phyloP scores from a whole-genome alignment of 37 sponge, comb jelly and placozoan genomes.

The Cladorhizidae sp. region DNA sequence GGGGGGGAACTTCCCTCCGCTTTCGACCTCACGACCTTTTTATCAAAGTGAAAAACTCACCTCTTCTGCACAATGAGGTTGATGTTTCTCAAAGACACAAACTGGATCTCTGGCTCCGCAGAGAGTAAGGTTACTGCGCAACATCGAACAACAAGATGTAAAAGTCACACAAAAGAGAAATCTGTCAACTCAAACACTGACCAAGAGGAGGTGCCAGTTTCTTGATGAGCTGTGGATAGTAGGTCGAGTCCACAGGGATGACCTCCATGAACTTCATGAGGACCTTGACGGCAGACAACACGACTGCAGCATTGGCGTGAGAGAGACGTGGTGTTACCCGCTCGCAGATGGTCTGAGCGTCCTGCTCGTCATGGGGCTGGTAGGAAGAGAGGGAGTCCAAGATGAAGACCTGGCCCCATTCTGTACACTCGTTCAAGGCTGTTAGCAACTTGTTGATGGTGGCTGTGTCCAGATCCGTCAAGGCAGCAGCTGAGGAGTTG shows the following conservation, averaged over 20 bases:
- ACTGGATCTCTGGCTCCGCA: constrained; percentile 97
- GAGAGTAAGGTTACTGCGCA: constrained; percentile 88
- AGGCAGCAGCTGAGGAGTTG: constrained; percentile 48
- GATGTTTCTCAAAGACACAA: constrained; percentile 97
- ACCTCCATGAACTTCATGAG: constrained; percentile 96
- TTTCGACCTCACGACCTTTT: background rate
- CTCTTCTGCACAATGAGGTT: constrained; percentile 97
- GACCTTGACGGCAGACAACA: constrained; percentile 95
- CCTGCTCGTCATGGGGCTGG: constrained; percentile 80
- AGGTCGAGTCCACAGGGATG: constrained; percentile 66
- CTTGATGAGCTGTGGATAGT: constrained; percentile 61
- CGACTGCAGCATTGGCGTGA: constrained; percentile 99
- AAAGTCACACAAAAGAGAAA: background rate
- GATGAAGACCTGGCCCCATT: constrained; percentile 99
- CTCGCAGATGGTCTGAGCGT: constrained; percentile 96
- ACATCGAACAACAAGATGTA: background rate
- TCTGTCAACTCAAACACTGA: constrained; percentile 7
- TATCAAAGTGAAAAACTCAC: constrained; percentile 24
- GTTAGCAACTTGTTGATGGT: constrained; percentile 98
- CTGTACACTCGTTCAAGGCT: constrained; percentile 99
- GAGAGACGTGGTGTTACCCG: constrained; percentile 96
- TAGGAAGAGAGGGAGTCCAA: constrained; percentile 88
- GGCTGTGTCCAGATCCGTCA: constrained; percentile 85
- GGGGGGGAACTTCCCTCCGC: too few relatives aligned
- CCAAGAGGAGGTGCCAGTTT: constrained; percentile 97